Percentiles rank a stretch among this genome's conserved stretches.
phyloP scores from a whole-genome alignment of 2,888 invertebrate species.

The Zaprionus bogoriensis region DNA sequence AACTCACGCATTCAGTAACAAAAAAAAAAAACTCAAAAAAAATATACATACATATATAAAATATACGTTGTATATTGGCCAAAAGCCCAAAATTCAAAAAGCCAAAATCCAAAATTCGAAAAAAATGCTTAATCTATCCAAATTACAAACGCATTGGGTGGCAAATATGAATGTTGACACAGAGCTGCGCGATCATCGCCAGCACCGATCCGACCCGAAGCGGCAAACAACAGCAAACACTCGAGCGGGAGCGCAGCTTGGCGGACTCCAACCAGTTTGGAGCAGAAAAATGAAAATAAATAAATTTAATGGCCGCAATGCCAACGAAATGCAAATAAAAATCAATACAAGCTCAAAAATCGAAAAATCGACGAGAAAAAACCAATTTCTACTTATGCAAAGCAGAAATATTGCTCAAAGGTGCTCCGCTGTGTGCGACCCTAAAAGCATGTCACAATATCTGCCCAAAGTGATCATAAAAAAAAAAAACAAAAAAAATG shows the following conservation, averaged over 20 bases:
- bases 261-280: constrained; percentile 57
- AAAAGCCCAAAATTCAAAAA: constrained; percentile 30
- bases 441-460: constrained; percentile 74
- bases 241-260: constrained; percentile 20
- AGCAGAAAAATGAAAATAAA: constrained; percentile 62
- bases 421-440: constrained; percentile 58
- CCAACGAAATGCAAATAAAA: constrained; percentile 71
- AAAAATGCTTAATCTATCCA: constrained; percentile 60
- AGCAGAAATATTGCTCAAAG: constrained; percentile 76
- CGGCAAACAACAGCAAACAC: constrained; percentile 70
- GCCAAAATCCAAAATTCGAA: constrained; percentile 14
- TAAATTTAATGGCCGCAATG: constrained; percentile 70
- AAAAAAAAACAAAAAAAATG: constrained; percentile 10
- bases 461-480: constrained; percentile 43
- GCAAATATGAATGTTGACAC: constrained; percentile 65
- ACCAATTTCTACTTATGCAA: constrained; percentile 75
- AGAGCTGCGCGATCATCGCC: constrained; percentile 6
- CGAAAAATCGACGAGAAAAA: constrained; percentile 19
- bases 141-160: constrained; percentile 69
- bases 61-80: constrained; percentile 23
- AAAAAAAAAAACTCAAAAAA: constrained; percentile 6
- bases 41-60: neutral
- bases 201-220: constrained; percentile 14
- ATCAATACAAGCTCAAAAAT: constrained; percentile 38
- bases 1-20: constrained; percentile 4